Percentiles rank a stretch among this genome's conserved stretches.
phyloP scores from a whole-genome alignment of 1,140 invertebrate genomes.

The Chironomus striatipennis region DNA sequence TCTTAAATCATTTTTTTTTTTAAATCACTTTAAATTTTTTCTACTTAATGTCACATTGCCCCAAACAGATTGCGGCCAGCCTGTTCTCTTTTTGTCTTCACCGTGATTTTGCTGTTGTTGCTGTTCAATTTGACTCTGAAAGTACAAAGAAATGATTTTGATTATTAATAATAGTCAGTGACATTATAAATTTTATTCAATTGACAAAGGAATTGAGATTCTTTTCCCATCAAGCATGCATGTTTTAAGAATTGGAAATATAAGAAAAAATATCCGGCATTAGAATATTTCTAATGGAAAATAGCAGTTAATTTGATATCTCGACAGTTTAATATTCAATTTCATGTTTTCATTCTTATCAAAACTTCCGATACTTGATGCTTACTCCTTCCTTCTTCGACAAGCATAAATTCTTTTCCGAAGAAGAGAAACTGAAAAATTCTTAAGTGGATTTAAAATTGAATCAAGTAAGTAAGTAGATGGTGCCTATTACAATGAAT shows the following conservation, averaged over 20 bases:
- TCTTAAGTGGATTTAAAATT: constrained; percentile 6
- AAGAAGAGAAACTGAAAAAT: neutral
- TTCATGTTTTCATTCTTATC: neutral
- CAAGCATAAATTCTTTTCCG: too few species aligned
- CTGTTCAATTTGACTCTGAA: constrained; percentile 15
- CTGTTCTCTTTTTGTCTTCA: constrained; percentile 10
- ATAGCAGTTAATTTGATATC: neutral
- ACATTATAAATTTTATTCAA: too few species aligned
- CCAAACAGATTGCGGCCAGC: constrained; percentile 17
- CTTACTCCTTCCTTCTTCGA: neutral
- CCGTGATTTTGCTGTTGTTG: neutral
- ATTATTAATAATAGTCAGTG: too few species aligned
- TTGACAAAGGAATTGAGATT: too few species aligned
- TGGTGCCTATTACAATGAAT: too few species aligned
- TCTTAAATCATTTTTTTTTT: neutral
- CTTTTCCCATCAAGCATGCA: neutral
- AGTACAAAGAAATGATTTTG: neutral
- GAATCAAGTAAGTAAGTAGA: neutral
- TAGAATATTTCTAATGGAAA: neutral
- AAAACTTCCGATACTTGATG: constrained; percentile 4
- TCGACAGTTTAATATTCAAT: neutral
- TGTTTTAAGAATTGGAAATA: neutral
- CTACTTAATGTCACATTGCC: neutral
- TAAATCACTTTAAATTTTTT: constrained; percentile 10
- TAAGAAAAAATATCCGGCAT: neutral